Evolutionary conservation across 2,113 vertebrate genomes (phyloP).

Genomic region (Melanerpes aurifrons): DNA sequence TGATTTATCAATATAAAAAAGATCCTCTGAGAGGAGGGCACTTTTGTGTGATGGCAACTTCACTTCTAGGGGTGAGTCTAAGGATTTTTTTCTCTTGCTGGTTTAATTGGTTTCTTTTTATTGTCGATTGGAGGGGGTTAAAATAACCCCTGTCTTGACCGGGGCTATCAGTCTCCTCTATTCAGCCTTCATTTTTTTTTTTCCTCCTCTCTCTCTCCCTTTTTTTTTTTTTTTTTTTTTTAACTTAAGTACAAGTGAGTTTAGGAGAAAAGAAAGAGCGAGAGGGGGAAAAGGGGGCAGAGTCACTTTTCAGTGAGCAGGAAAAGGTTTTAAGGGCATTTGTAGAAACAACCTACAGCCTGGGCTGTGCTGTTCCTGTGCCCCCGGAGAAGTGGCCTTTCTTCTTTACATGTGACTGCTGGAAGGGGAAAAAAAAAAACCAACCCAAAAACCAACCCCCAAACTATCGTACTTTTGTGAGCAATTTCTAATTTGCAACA

Average conservation of each 20-base stretch:
- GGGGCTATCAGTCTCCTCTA: slow-evolving; percentile 85
- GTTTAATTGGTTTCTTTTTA: slow-evolving; percentile 98
- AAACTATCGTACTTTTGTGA: slow-evolving; percentile 40
- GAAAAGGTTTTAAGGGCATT: slow-evolving; percentile 82
- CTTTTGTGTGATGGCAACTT: slow-evolving; percentile 99
- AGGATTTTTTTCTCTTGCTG: slow-evolving; percentile 91
- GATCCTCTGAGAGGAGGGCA: slow-evolving; percentile 99
- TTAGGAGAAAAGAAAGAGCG: slow-evolving; percentile 78
- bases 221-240: not conserved
- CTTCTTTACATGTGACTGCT: slow-evolving; percentile 70
- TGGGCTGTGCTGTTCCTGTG: slow-evolving; percentile 66
- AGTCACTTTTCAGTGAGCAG: slow-evolving; percentile 79
- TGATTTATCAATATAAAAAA: slow-evolving; percentile 99
- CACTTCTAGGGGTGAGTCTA: slow-evolving; percentile 99
- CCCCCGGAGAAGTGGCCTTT: slow-evolving; percentile 74
- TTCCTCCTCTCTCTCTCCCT: not conserved
- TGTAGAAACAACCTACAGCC: slow-evolving; percentile 72
- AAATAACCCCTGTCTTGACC: slow-evolving; percentile 86
- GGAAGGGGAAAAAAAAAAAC: slow-evolving; percentile 29
- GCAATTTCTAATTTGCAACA: slow-evolving; percentile 68
- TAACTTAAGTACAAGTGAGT: slow-evolving; percentile 71
- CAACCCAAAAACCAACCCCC: not conserved
- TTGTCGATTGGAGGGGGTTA: slow-evolving; percentile 92
- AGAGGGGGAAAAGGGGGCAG: slow-evolving; percentile 64
- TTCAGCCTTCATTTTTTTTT: slow-evolving; percentile 57